These are phyloP conservation scores for Gulo gulo DNA, from an alignment of 2,113 vertebrate genomes.

Conservation along the genomic window DNA sequence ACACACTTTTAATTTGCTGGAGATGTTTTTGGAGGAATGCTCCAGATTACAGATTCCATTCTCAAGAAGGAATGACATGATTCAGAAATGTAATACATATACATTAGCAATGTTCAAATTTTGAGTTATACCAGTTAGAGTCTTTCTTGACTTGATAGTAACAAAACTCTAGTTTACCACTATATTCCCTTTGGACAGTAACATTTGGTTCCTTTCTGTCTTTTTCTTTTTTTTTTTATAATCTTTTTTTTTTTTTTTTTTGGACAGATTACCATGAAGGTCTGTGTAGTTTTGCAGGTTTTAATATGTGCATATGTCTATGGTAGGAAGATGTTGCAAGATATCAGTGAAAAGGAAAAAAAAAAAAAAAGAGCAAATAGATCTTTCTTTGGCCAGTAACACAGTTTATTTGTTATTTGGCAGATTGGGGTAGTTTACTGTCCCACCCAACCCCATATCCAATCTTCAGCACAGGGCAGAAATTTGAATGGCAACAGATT, in stretches of 20 bases:
- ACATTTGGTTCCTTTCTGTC: neutral
- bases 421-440: neutral
- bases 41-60: neutral
- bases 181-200: neutral
- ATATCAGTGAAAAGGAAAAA: neutral
- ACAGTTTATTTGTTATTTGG: neutral
- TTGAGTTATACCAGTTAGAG: neutral
- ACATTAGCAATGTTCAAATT: neutral
- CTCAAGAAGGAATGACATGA: neutral
- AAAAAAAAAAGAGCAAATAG: neutral
- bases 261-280: neutral
- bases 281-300: neutral
- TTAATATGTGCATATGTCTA: neutral
- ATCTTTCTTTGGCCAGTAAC: neutral
- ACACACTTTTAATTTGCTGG: conserved; percentile 17
- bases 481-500: neutral
- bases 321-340: neutral
- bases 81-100: neutral
- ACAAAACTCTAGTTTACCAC: neutral
- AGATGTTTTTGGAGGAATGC: conserved; percentile 31
- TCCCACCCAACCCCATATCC: neutral
- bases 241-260: neutral
- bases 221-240: neutral
- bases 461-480: neutral
- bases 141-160: neutral